phyloP scores from a whole-genome alignment of 2,888 invertebrate species.

The Timema podura region DNA sequence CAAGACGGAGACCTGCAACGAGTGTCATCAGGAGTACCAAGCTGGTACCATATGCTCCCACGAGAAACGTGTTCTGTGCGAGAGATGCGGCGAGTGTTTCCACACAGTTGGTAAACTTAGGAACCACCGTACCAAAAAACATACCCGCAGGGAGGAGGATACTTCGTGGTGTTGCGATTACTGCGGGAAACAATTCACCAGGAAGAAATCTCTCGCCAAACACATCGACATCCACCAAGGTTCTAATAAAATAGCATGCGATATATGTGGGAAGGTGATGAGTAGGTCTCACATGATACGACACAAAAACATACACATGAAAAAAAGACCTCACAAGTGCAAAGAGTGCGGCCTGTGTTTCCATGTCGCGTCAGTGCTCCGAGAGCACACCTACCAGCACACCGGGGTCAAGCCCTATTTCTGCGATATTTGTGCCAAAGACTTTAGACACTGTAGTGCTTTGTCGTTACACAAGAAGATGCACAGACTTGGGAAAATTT shows the following conservation, averaged over 20 bases:
- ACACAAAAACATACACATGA: neutral
- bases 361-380: neutral
- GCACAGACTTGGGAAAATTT: conserved; percentile 9
- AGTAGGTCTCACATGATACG: neutral
- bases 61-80: neutral
- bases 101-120: neutral
- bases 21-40: no score
- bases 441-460: conserved; percentile 6
- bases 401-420: neutral
- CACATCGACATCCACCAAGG: no score
- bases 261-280: no score
- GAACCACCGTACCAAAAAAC: neutral
- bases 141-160: neutral
- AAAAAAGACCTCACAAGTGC: neutral
- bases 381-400: conserved; percentile 12
- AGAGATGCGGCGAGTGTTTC: neutral
- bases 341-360: conserved; percentile 5
- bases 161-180: neutral
- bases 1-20: no score
- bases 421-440: neutral
- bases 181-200: neutral
- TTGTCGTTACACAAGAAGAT: conserved; percentile 11
- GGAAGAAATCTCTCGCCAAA: neutral
- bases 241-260: no score
- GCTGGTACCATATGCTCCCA: neutral